Base-by-base conservation (phyloP, 2,888 invertebrate genomes). In the Tiliacea aurago region DNA sequence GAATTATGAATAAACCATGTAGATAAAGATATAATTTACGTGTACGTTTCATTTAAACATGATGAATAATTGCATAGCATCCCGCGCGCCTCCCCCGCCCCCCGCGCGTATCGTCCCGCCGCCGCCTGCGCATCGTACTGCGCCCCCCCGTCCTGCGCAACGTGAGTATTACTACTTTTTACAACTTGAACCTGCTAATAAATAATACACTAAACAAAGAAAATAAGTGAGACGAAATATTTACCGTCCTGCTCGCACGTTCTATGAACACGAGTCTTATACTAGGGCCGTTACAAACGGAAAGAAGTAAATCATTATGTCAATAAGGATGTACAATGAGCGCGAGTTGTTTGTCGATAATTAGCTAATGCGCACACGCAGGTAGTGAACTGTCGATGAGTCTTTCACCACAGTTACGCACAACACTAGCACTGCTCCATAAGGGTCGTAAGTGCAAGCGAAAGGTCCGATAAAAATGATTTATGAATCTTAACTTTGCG, bases 11-110 rank as follows among this genome's bases (percentile, higher is more conserved):
- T n/a, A n/a, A n/a, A n/a, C n/a, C n/a, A n/a, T n/a, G n/a, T n/a
- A n/a, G 13, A 23, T 41, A 41, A 9, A 37, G 4, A 61, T 68
- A 55, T n/a, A 0, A 61, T 18, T 18, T 23, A 4, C 15, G 15
- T 10, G 3, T 23, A 10, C 5, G 7, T 15, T 58, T 18, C 0
- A 5, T 37, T 23, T 2, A 11, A 13, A 62, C 28, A 28, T n/a
- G n/a, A 28, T 5, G 93, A 92, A 45, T 59, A 28, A 20, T 7
- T 4, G 0, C 20, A 18, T 83, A 93, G 95, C 95, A 71, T 93
- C 94, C 75, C 96, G 95, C 59, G 95, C 97, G 59, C 97, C 97
- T 56, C 97, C 97, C 11, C 97, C 97, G 79, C 97, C 97, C 45
- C 97, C 97, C n/a, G 95, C 97, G 87, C 96, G 97, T 82, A 93